Percentiles rank a stretch among this genome's conserved stretches.
These are phyloP conservation scores for Cyprinodon variegatus DNA, from an alignment of 2,113 vertebrate species.

Conservation along the genomic window DNA sequence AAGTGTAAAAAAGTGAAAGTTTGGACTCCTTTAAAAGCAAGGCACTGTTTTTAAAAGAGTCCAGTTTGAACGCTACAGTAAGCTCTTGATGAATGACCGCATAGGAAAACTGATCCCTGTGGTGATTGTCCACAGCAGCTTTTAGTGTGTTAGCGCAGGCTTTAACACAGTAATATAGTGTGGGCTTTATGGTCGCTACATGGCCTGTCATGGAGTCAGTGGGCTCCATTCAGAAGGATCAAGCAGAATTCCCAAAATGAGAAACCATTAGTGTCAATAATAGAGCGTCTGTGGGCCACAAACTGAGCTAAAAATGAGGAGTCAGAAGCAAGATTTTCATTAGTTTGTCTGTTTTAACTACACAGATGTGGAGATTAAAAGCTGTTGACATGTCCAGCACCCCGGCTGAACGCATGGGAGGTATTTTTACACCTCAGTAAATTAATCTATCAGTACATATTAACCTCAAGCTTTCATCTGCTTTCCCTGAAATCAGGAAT, in stretches of 20 bases:
- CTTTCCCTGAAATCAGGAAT: conserved; percentile 14
- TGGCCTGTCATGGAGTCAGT: conserved; percentile 29
- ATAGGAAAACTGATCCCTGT: not conserved
- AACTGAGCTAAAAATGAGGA: conserved; percentile 22
- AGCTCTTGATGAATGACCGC: not conserved
- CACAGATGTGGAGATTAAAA: conserved; percentile 30
- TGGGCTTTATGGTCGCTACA: conserved; percentile 16
- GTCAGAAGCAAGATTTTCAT: conserved; percentile 46
- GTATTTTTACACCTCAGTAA: conserved; percentile 9
- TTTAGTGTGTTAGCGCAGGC: conserved; percentile 1
- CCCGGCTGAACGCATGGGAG: not conserved
- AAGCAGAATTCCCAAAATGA: conserved; percentile 18
- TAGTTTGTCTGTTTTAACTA: conserved; percentile 36
- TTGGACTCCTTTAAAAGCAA: not conserved
- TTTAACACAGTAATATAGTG: conserved; percentile 26
- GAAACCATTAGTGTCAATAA: conserved; percentile 22
- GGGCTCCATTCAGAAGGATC: conserved; percentile 8
- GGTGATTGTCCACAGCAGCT: conserved; percentile 3
- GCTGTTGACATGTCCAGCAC: conserved; percentile 26
- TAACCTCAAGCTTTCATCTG: conserved; percentile 42
- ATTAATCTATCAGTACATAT: conserved; percentile 50
- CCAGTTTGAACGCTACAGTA: not conserved
- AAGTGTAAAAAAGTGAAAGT: not conserved
- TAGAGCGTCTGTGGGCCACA: conserved; percentile 12
- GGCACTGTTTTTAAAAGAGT: not conserved